phyloP scores from a whole-genome alignment of 2,113 vertebrate species.

The Petroica traversi region DNA sequence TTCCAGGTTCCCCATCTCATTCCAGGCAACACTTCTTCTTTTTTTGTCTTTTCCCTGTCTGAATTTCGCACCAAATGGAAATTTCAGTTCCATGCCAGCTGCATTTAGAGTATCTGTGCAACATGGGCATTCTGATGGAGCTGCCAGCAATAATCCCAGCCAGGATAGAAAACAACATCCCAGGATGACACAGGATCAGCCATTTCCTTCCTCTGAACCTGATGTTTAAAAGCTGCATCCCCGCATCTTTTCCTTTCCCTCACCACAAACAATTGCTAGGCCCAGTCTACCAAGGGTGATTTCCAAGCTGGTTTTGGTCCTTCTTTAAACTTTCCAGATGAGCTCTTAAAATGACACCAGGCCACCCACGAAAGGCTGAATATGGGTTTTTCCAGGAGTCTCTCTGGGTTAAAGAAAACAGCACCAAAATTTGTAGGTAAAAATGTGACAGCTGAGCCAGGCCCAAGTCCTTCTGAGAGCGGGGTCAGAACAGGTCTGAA shows the following conservation, averaged over 20 bases:
- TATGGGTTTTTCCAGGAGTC: not conserved
- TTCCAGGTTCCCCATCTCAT: slow-evolving; percentile 9
- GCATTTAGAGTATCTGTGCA: not conserved
- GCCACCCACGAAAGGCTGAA: not conserved
- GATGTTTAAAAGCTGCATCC: not conserved
- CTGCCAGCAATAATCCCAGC: not conserved
- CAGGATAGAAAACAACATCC: not conserved
- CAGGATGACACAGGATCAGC: not conserved
- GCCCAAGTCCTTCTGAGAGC: not conserved
- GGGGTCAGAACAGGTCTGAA: not conserved
- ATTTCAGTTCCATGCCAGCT: slow-evolving; percentile 16
- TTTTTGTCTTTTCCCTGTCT: slow-evolving; percentile 41
- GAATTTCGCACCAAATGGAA: slow-evolving; percentile 38
- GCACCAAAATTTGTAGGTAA: not conserved
- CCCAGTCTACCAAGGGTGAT: not conserved
- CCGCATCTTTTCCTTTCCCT: not conserved
- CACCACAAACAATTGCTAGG: not conserved
- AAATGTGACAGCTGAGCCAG: fast-evolving
- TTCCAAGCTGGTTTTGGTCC: not conserved
- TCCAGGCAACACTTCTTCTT: slow-evolving; percentile 16
- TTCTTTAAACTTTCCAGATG: not conserved
- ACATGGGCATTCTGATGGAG: not conserved
- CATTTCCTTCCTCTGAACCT: not conserved
- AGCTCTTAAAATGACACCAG: not conserved
- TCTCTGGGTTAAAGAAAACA: not conserved